phyloP scores from a whole-genome alignment of 1,140 invertebrate genomes.

The Marisa cornuarietis region DNA sequence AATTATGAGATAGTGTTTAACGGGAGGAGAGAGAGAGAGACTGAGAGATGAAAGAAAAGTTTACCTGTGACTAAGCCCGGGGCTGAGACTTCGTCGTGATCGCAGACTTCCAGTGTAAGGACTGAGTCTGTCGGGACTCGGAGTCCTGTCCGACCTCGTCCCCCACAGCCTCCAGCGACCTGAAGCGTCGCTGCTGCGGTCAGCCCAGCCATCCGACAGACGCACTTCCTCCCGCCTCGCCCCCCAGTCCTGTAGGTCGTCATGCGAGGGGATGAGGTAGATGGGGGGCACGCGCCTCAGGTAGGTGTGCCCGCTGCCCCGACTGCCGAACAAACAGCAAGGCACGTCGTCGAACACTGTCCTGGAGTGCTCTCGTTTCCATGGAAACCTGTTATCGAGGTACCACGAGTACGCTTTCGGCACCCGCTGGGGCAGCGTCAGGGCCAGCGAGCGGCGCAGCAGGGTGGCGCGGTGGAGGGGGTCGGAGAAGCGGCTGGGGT shows the following conservation, averaged over 20 bases:
- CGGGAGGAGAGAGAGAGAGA: too few relatives aligned
- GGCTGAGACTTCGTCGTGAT: too few relatives aligned
- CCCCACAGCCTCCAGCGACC: too few relatives aligned
- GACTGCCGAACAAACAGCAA: neutral
- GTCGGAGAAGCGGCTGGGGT: conserved; percentile 23
- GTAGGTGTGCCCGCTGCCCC: neutral
- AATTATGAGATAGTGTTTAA: too few relatives aligned
- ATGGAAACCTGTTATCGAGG: conserved; percentile 16
- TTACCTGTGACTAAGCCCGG: too few relatives aligned
- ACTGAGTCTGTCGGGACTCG: too few relatives aligned
- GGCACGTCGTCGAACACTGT: neutral
- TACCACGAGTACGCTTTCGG: conserved; percentile 19
- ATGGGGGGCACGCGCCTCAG: neutral
- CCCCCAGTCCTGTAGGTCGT: neutral
- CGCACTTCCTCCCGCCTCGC: neutral
- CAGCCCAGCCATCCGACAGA: neutral
- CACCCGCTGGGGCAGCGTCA: neutral
- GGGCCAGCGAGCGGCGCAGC: neutral
- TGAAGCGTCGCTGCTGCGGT: neutral
- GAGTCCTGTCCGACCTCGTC: too few relatives aligned
- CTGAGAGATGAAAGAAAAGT: too few relatives aligned
- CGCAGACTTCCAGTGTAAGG: too few relatives aligned
- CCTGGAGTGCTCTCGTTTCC: neutral
- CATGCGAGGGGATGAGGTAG: neutral
- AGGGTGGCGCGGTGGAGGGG: conserved; percentile 2